Base-by-base conservation (phyloP, 2,797 vertebrate genomes). In the Enteromius unitaeniatus region DNA sequence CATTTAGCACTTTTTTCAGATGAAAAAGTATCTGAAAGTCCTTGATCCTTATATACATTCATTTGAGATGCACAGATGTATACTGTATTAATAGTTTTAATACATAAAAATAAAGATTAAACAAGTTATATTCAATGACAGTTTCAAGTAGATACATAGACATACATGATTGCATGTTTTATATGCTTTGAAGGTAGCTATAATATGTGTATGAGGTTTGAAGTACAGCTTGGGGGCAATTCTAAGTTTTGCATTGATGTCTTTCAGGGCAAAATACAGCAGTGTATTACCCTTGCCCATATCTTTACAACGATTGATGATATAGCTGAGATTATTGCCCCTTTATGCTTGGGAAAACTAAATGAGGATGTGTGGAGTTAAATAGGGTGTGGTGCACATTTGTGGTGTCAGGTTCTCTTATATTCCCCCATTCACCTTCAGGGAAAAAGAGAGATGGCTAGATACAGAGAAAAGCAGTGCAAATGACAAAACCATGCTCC, bases 311-410 rank as follows among this genome's bases (percentile, higher is more conserved):
- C 14, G 4, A 79, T 60, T 84, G 37, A 45, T 84, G 49, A 85
- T 82, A 62, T 45, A 72, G 60, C n/a, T 14, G 51, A 58, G 81
- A 76, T 40, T 67, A 79, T 70, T 82, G 53, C 26, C 60, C 68
- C 68, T 72, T 47, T 34, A 64, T 31, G 42, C 37, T 78, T 13
- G 6, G 55, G 47, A 64, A 85, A 74, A 76, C 68, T 77, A 84
- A 81, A 84, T 70, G 53, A 81, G 69, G 78, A 81, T 79, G 81
- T 69, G 70, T 78, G 45, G 69, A 28, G 64, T 85, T 85, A 85
- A 77, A 81, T 51, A 81, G 74, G 87, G 87, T 82, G 86, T 88
- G 86, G 81, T 69, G n/a, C 42, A 34, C 15, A 23, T 82, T 51
- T 42, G 58, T 45, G 72, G 65, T 84, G 51, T 88, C 81, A 78